Percentiles rank a stretch among this genome's conserved stretches.
Evolutionary conservation across 2,888 invertebrate species (phyloP).

Genomic region (Dermolepida albohirtum): DNA sequence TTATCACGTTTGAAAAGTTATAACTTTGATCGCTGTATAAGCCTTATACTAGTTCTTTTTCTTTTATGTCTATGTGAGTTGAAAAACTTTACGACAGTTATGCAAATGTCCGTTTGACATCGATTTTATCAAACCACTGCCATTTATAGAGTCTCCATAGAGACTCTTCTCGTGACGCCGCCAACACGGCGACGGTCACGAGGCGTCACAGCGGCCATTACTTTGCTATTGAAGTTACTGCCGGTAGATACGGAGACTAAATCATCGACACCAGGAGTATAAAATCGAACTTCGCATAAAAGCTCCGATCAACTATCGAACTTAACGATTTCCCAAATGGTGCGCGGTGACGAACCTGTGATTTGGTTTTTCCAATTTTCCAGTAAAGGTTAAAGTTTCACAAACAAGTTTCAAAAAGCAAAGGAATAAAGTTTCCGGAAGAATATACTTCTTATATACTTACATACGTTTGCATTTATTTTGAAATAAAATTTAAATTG

Average conservation of each 20-base stretch:
- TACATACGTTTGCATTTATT: no score
- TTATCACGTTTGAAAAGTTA: no score
- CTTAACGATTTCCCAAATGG: slow-evolving; percentile 29
- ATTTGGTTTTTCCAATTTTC: slow-evolving; percentile 14
- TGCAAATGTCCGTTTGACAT: slow-evolving; percentile 57
- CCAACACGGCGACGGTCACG: slow-evolving; percentile 21
- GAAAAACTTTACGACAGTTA: slow-evolving; percentile 53
- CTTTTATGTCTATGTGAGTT: background rate
- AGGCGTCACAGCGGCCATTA: slow-evolving; percentile 25
- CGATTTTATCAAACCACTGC: slow-evolving; percentile 49
- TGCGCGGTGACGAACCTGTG: slow-evolving; percentile 7
- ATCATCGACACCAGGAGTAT: slow-evolving; percentile 16
- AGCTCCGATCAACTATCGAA: slow-evolving; percentile 12
- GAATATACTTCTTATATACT: no score
- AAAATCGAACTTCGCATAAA: slow-evolving; percentile 32
- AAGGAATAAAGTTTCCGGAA: no score
- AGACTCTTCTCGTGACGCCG: slow-evolving; percentile 46
- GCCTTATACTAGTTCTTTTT: no score
- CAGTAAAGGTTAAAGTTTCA: background rate
- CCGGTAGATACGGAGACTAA: slow-evolving; percentile 16
- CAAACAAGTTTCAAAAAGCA: background rate
- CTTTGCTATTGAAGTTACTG: slow-evolving; percentile 19
- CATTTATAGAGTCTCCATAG: slow-evolving; percentile 48
- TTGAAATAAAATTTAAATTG: no score
- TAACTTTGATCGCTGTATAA: no score